Evolutionary conservation across 1,140 invertebrate species (phyloP).

Genomic region (Atta texana): DNA sequence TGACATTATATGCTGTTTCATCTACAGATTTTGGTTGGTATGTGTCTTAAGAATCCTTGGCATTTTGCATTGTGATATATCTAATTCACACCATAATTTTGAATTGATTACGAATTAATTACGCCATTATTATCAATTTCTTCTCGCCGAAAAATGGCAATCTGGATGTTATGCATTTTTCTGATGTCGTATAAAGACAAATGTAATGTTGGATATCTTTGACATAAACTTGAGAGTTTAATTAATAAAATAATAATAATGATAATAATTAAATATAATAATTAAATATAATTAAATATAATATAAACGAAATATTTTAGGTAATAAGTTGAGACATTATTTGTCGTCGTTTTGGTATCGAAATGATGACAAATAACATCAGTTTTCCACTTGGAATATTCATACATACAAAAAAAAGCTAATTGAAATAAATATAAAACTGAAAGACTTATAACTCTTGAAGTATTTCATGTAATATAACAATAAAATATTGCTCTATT

Average conservation of each 20-base stretch:
- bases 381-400: no score
- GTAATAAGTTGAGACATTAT: no score
- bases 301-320: neutral
- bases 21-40: constrained; percentile 13
- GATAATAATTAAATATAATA: neutral
- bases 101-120: neutral
- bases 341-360: no score
- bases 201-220: neutral
- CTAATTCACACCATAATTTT: constrained; percentile 9
- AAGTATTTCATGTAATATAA: constrained; percentile 1
- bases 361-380: no score
- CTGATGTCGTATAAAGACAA: neutral
- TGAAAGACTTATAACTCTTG: neutral
- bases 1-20: constrained; percentile 65
- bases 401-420: neutral
- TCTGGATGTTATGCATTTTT: neutral
- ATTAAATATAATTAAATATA: neutral
- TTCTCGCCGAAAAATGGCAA: neutral
- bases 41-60: constrained; percentile 54
- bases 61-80: constrained; percentile 33
- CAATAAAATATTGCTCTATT: neutral
- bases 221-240: neutral
- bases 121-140: neutral
- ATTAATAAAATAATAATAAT: neutral
- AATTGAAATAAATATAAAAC: neutral